phyloP scores from a whole-genome alignment of 2,888 invertebrate species.

The Epirrhoe alternata region DNA sequence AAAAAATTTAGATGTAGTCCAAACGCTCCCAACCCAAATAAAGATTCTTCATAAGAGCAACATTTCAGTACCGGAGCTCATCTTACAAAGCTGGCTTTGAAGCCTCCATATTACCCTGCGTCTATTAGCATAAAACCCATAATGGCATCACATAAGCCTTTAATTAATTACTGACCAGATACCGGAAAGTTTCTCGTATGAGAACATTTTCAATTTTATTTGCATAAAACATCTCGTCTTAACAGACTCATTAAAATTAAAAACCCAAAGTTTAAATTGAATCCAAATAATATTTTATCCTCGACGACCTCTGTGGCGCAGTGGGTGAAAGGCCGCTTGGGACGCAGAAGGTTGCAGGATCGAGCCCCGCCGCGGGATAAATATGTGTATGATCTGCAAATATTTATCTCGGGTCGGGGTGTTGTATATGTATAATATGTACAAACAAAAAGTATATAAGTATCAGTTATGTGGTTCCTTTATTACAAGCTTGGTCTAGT shows the following conservation, averaged over 20 bases:
- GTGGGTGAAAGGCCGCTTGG: no score
- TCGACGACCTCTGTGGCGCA: no score
- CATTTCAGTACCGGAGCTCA: slow-evolving; percentile 12
- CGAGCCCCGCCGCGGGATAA: no score
- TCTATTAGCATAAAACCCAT: slow-evolving; percentile 81
- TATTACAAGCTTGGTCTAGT: no score
- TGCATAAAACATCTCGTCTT: slow-evolving; percentile 55
- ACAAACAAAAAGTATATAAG: no score
- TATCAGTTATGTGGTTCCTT: no score
- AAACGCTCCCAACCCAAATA: no score
- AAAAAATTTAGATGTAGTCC: no score
- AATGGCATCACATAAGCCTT: slow-evolving; percentile 75
- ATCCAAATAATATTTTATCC: neutral
- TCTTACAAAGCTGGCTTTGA: slow-evolving; percentile 63
- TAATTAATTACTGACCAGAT: slow-evolving; percentile 79
- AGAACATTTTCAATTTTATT: slow-evolving; percentile 61
- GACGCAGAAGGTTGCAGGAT: no score
- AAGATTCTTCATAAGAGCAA: neutral
- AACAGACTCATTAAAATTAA: slow-evolving; percentile 31
- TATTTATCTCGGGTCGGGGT: no score
- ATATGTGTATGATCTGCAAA: no score
- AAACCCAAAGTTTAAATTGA: neutral
- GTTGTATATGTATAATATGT: no score
- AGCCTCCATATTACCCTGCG: slow-evolving; percentile 72
- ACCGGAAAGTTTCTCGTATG: slow-evolving; percentile 59